Conservation (phyloP, 2,888 invertebrate species). For the Macrosiphum euphorbiae region DNA sequence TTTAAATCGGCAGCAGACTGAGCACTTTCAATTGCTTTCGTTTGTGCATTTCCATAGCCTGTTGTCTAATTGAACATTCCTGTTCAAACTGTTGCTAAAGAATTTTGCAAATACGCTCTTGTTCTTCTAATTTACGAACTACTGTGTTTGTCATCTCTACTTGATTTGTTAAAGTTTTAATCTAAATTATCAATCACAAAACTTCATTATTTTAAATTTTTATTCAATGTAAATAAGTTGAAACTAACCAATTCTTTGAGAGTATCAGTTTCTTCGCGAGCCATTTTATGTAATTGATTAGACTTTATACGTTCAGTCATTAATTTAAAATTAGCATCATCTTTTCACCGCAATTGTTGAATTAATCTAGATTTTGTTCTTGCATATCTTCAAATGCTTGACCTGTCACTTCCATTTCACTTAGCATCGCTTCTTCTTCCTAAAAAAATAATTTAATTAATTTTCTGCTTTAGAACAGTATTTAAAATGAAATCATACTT, state of each 20-base stretch:
- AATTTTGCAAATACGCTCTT: conserved; percentile 94
- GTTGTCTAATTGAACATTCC: conserved; percentile 90
- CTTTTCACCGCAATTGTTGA: conserved; percentile 95
- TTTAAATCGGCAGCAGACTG: conserved; percentile 98
- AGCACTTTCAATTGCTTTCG: conserved; percentile 95
- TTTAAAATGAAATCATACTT: conserved; percentile 71
- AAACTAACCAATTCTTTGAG: conserved; percentile 85
- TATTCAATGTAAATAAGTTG: not conserved
- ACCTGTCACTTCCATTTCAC: conserved; percentile 99
- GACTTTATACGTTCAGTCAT: conserved; percentile 98
- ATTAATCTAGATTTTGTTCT: conserved; percentile 96
- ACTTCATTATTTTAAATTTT: not conserved
- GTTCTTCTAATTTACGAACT: conserved; percentile 94
- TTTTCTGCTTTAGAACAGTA: not conserved
- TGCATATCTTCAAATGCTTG: conserved; percentile 99
- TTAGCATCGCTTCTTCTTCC: conserved; percentile 96
- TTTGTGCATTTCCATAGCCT: conserved; percentile 98
- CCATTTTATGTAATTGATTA: conserved; percentile 93
- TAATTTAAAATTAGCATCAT: conserved; percentile 98
- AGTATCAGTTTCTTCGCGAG: conserved; percentile 94
- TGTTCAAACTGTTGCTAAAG: conserved; percentile 92
- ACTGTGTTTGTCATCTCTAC: conserved; percentile 96
- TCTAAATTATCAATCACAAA: conserved; percentile 70
- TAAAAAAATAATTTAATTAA: conserved; percentile 68
- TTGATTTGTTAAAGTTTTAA: conserved; percentile 84